Percentiles rank a stretch among this genome's conserved stretches.
phyloP scores from a whole-genome alignment of 2,113 vertebrate genomes.

The Scophthalmus maximus region DNA sequence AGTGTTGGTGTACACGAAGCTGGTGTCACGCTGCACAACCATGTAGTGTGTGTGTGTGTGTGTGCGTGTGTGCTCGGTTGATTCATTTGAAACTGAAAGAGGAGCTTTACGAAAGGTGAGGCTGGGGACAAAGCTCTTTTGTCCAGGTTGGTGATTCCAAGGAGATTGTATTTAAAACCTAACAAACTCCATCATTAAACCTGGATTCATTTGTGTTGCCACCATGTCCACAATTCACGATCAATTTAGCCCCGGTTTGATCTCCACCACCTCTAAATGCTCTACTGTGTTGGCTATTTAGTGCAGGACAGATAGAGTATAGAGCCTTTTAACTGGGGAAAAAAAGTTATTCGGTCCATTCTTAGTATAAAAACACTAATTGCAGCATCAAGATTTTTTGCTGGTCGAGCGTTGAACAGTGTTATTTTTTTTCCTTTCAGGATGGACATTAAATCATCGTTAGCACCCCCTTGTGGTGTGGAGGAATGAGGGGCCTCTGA shows the following conservation, averaged over 20 bases:
- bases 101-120: neutral
- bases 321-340: too few relatives aligned
- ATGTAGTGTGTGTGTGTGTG: neutral
- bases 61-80: too few relatives aligned
- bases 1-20: constrained; percentile 7
- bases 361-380: neutral
- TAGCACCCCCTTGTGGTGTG: constrained; percentile 54
- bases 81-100: neutral
- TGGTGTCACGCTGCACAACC: neutral
- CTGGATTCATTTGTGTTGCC: too few relatives aligned
- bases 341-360: too few relatives aligned
- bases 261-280: too few relatives aligned
- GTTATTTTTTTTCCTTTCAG: constrained; percentile 9
- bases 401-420: neutral
- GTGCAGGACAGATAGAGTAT: too few relatives aligned
- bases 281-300: too few relatives aligned
- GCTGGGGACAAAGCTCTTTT: neutral
- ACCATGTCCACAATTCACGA: too few relatives aligned
- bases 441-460: constrained; percentile 49
- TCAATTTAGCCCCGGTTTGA: too few relatives aligned
- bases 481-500: constrained; percentile 76
- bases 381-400: neutral
- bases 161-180: too few relatives aligned
- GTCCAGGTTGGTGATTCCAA: too few relatives aligned
- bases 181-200: too few relatives aligned